Evolutionary conservation across 1,140 invertebrate genomes (phyloP), one percentile per base, ranked within the genome.

Genomic region (Liolophura sinensis): DNA sequence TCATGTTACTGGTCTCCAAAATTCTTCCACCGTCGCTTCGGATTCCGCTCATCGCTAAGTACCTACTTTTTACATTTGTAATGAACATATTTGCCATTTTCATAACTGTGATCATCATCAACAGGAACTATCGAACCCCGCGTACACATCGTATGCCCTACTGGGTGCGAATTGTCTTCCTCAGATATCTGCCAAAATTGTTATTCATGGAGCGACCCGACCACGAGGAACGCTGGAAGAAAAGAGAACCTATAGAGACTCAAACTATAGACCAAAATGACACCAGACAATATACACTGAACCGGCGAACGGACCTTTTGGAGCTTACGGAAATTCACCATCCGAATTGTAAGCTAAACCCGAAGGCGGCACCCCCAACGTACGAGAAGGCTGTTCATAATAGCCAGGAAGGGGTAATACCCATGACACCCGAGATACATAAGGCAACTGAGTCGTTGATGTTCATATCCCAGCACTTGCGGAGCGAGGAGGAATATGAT

Each of bases 11-110:
- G 65, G 96, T 99, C 54, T 98, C 96, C 66, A 99, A 99, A 87
- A 99, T 99, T 84, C 88, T 99, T 68, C 98, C 98, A 60, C 98
- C 66, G 87, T 99, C 67, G 0, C 68, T 85, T 48, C 83, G 80
- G 18, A 84, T 85, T 51, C 83, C 84, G 12, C 73, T 85, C 20
- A 98, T 99, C 72, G 95, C 96, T 81, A 99, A 98, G 87, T 99
- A 99, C 87, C 89, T 99, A 57, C 88, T 99, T 4, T 98, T 99
- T 85, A 99, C 97, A 40, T 99, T 99, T 86, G 97, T 99, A 66
- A 98, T 99, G 94, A 99, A 99, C 85, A 98, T 98, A 27, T 93
- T 99, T 72, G 97, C 96, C 88, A 99, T 99, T 86, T 87, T 99
- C 64, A 93, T 98, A 9, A 99, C 98, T 0, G 97, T 99, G 25